phyloP scores from a whole-genome alignment of 2,888 invertebrate species.

The Emmelina monodactyla region DNA sequence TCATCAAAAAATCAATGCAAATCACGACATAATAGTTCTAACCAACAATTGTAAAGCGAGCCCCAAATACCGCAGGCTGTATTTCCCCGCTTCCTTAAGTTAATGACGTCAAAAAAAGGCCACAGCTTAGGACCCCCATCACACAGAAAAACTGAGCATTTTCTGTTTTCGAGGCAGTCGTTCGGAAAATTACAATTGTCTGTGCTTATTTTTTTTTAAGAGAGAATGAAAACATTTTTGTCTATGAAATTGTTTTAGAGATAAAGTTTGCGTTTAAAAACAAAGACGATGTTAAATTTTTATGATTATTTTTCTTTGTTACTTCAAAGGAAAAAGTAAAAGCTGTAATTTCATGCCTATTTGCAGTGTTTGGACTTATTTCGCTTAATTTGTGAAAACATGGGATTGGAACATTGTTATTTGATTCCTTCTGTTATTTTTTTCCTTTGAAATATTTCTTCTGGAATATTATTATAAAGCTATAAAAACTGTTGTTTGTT shows the following conservation, averaged over 20 bases:
- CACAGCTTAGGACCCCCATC: slow-evolving; percentile 31
- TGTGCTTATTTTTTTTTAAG: slow-evolving; percentile 18
- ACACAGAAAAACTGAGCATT: slow-evolving; percentile 35
- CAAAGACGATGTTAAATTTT: background rate
- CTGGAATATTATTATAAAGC: too few species aligned
- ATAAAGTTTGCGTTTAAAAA: background rate
- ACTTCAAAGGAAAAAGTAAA: background rate
- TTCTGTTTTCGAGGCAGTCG: slow-evolving; percentile 34
- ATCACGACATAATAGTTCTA: too few species aligned
- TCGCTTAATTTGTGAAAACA: too few species aligned
- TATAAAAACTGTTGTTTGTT: too few species aligned
- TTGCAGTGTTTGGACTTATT: too few species aligned
- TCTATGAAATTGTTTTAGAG: slow-evolving; percentile 4
- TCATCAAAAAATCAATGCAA: too few species aligned
- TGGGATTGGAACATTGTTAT: too few species aligned
- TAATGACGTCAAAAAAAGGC: slow-evolving; percentile 56
- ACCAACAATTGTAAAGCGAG: slow-evolving; percentile 4
- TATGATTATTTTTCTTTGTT: background rate
- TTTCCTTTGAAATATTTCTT: too few species aligned
- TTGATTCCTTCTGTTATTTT: too few species aligned
- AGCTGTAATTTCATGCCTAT: too few species aligned
- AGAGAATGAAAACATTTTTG: slow-evolving; percentile 5
- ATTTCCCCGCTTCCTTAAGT: slow-evolving; percentile 48
- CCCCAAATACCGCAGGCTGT: slow-evolving; percentile 37
- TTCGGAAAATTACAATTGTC: slow-evolving; percentile 47